These are phyloP conservation scores for Ischnura elegans DNA, from an alignment of 2,888 invertebrate species.

Conservation along the genomic window DNA sequence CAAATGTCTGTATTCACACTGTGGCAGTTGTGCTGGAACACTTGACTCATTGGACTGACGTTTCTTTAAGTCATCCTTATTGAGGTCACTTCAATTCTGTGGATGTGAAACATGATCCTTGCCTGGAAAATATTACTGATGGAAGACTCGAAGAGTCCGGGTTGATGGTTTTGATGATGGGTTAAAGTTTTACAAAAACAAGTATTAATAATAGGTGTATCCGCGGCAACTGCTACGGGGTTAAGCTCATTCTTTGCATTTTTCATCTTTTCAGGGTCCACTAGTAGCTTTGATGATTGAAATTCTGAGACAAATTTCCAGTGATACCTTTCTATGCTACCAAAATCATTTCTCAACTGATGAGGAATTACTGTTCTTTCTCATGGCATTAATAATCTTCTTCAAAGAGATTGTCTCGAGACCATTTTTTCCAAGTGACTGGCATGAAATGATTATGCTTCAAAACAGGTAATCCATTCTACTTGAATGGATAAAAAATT, in stretches of 20 bases:
- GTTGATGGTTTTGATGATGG: no score
- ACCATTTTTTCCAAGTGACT: slow-evolving; percentile 92
- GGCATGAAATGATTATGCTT: slow-evolving; percentile 96
- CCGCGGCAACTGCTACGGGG: no score
- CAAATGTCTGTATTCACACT: no score
- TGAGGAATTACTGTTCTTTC: slow-evolving; percentile 89
- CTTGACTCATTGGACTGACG: no score
- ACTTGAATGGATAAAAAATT: neutral
- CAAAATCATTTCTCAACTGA: slow-evolving; percentile 86
- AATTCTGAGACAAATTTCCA: slow-evolving; percentile 94
- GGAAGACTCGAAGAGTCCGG: no score
- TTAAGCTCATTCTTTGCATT: slow-evolving; percentile 64
- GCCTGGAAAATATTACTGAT: no score
- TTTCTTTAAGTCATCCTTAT: no score
- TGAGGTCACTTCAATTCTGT: no score
- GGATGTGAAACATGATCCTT: no score
- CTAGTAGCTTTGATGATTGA: slow-evolving; percentile 95
- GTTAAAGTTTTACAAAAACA: no score
- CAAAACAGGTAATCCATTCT: slow-evolving; percentile 83
- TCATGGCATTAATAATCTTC: slow-evolving; percentile 92
- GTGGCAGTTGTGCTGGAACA: no score
- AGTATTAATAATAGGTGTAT: no score
- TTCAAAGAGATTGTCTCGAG: slow-evolving; percentile 90
- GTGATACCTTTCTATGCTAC: slow-evolving; percentile 89
- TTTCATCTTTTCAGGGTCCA: slow-evolving; percentile 83